Conservation (phyloP, 1,140 invertebrate species). For the Diachasmimorpha longicaudata region DNA sequence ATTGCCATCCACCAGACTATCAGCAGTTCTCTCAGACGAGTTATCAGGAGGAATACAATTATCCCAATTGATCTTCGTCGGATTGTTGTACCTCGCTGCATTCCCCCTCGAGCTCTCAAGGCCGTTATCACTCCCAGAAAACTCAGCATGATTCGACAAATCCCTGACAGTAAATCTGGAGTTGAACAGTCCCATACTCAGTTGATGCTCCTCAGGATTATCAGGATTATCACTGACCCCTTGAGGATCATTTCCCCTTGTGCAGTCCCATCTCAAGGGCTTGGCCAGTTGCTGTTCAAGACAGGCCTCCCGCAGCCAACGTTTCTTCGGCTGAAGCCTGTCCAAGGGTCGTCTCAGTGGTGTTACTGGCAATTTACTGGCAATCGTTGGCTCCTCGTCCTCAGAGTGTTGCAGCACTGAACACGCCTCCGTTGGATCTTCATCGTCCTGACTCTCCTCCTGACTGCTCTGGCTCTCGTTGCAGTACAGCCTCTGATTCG, state of each 20-base stretch:
- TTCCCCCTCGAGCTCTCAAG: background rate
- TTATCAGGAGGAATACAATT: background rate
- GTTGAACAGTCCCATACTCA: background rate
- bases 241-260: conserved; percentile 18
- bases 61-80: background rate
- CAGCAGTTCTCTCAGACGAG: background rate
- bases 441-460: conserved; percentile 57
- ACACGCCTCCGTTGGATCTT: conserved; percentile 51
- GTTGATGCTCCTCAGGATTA: background rate
- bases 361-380: conserved; percentile 48
- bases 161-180: background rate
- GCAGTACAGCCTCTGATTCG: conserved; percentile 48
- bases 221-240: conserved; percentile 15
- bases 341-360: conserved; percentile 51
- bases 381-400: conserved; percentile 45
- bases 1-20: background rate
- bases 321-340: conserved; percentile 68
- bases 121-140: background rate
- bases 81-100: background rate
- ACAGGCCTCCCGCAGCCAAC: conserved; percentile 69
- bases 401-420: conserved; percentile 48
- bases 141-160: background rate
- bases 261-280: conserved; percentile 59
- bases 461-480: conserved; percentile 54
- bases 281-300: conserved; percentile 62